These are phyloP conservation scores for Hypselothyrea guttata DNA, from an alignment of 2,888 invertebrate species.

Conservation along the genomic window DNA sequence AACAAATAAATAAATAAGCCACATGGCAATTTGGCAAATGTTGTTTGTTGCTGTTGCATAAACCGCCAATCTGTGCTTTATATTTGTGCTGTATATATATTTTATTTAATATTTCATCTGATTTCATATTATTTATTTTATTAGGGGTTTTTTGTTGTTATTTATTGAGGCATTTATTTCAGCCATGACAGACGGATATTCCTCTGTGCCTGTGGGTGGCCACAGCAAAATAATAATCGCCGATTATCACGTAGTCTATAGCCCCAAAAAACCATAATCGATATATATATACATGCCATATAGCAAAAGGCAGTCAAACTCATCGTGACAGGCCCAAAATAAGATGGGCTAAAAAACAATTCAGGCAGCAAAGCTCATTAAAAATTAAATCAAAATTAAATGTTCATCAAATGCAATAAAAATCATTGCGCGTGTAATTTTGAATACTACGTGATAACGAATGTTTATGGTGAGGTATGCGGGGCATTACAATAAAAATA, in stretches of 20 bases:
- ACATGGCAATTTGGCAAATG: constrained; percentile 48
- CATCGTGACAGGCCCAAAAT: constrained; percentile 44
- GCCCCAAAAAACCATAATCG: constrained; percentile 9
- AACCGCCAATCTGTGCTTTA: constrained; percentile 19
- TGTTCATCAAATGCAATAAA: constrained; percentile 72
- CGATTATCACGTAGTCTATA: constrained; percentile 61
- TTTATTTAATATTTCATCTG: constrained; percentile 29
- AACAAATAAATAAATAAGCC: constrained; percentile 65
- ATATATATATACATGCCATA: too few species aligned
- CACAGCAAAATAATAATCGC: constrained; percentile 60
- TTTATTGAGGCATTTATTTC: constrained; percentile 23
- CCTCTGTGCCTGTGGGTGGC: constrained; percentile 55
- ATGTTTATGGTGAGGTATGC: too few species aligned
- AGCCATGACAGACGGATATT: constrained; percentile 33
- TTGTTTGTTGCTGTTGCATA: constrained; percentile 35
- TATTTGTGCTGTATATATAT: neutral
- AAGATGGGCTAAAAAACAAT: constrained; percentile 24
- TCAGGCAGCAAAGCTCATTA: constrained; percentile 60
- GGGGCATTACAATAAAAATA: neutral
- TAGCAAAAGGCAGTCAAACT: constrained; percentile 18
- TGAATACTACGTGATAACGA: constrained; percentile 7
- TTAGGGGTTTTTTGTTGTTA: constrained; percentile 26
- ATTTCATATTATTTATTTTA: constrained; percentile 33
- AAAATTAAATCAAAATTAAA: constrained; percentile 74
- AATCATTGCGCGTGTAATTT: constrained; percentile 55